Conservation (phyloP, 1,140 invertebrate genomes). For the Caenorhabditis remanei region DNA sequence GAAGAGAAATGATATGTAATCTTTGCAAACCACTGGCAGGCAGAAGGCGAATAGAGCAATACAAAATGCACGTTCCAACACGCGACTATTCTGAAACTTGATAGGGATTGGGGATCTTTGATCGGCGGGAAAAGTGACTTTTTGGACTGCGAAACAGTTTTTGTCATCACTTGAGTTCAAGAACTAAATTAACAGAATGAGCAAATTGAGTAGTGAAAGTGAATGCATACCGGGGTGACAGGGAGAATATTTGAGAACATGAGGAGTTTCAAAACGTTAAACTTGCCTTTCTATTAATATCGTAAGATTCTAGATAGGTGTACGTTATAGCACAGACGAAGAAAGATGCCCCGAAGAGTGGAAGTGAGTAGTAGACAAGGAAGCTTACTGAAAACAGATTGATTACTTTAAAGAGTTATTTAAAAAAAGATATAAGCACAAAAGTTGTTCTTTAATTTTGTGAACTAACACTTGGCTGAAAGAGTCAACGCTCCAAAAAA, state of each 20-base stretch:
- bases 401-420: too few species aligned
- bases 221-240: too few species aligned
- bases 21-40: conserved; percentile 26
- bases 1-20: conserved; percentile 26
- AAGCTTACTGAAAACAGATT: conserved; percentile 3
- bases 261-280: too few species aligned
- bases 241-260: too few species aligned
- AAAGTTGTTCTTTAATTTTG: too few species aligned
- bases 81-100: conserved; percentile 30
- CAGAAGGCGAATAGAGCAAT: conserved; percentile 29
- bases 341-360: not conserved
- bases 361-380: conserved; percentile 17
- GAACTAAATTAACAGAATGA: too few species aligned
- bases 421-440: too few species aligned
- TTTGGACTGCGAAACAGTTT: too few species aligned
- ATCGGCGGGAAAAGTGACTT: too few species aligned
- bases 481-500: not conserved
- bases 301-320: conserved; percentile 28
- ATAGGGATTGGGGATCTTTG: not conserved
- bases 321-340: not conserved
- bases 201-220: too few species aligned
- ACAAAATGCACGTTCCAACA: conserved; percentile 29
- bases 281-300: conserved; percentile 21
- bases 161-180: too few species aligned
- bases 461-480: too few species aligned